Evolutionary conservation across 1,140 invertebrate genomes (phyloP), one percentile per base, ranked within the genome.

Genomic region (Camponotus floridanus): DNA sequence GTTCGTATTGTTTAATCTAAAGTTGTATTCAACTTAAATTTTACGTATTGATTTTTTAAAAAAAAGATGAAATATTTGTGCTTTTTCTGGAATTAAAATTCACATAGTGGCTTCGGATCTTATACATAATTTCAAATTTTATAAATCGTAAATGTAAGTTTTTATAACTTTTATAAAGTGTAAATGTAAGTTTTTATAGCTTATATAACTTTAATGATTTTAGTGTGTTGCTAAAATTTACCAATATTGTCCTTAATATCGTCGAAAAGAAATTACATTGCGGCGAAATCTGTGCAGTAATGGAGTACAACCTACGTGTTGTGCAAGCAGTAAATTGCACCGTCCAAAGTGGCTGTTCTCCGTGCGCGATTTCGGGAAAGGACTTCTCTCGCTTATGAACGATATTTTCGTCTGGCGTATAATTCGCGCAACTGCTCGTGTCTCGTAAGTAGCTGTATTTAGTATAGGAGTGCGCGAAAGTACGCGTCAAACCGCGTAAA

Each of bases 401-500:
- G 55, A 36, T 36, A 45, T 55, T 48, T 65, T 64, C 26, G 55
- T 57, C 62, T 42, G 21, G 67, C 7, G 67, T 73, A 67, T 13
- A 59, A 83, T n/a, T 31, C 42, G 65, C 48, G 31, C 68, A 87
- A 45, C 18, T 86, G 68, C 39, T 76, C 48, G 51, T 73, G 33
- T 74, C 73, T 83, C 39, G 55, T 83, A 83, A 83, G 55, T 83
- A 61, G 70, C 74, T 71, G 70, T 76, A 86, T 89, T 89, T 76
- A 64, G 33, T 73, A 45, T 26, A 31, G 73, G 67, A 62, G 55
- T 5, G 21, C 61, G 61, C 21, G 67, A 79, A 79, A 80, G 76
- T 70, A 81, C 45, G 13, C 55, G 21, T 55, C 61, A 26, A 45
- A 74, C 51, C 79, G 51, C 21, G 62, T 64, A 76, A 89, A 67